phyloP scores from a whole-genome alignment of 2,888 invertebrate genomes.

The Heliconius aoede region DNA sequence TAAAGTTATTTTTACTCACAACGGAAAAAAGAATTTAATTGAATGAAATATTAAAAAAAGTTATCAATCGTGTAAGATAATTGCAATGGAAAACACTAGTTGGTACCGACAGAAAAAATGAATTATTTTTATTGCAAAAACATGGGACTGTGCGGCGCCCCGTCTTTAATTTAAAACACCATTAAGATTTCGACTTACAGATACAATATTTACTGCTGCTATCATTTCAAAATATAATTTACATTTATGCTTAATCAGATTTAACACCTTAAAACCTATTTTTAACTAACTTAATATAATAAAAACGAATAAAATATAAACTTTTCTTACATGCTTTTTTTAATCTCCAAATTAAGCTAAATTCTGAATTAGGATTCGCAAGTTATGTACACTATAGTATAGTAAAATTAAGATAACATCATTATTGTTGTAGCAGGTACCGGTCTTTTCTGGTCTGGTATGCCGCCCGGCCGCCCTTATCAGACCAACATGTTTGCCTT shows the following conservation, averaged over 20 bases:
- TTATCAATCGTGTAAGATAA: background rate
- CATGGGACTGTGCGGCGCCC: conserved; percentile 41
- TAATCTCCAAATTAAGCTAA: conserved; percentile 1
- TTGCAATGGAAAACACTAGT: conserved; percentile 38
- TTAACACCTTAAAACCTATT: conserved; percentile 3
- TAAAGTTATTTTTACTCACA: background rate
- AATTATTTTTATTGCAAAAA: conserved; percentile 38
- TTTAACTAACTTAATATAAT: background rate
- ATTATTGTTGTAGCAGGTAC: conserved; percentile 42
- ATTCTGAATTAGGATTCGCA: conserved; percentile 25
- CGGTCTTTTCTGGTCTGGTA: conserved; percentile 45
- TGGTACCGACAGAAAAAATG: conserved; percentile 26
- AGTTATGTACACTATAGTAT: conserved; percentile 13
- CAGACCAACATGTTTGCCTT: conserved; percentile 55
- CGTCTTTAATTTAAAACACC: conserved; percentile 47
- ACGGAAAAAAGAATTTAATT: background rate
- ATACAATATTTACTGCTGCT: conserved; percentile 43
- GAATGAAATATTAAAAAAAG: background rate
- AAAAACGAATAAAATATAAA: too few species aligned
- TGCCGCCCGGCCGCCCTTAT: conserved; percentile 46
- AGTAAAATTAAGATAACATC: conserved; percentile 40
- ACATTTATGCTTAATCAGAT: conserved; percentile 36
- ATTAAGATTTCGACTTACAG: conserved; percentile 46
- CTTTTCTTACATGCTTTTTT: background rate
- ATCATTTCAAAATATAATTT: conserved; percentile 39